A percentile compares a stretch with the other conserved stretches of the same genome.
Evolutionary conservation across 1,140 invertebrate genomes (phyloP).

Genomic region (Procambarus clarkii): DNA sequence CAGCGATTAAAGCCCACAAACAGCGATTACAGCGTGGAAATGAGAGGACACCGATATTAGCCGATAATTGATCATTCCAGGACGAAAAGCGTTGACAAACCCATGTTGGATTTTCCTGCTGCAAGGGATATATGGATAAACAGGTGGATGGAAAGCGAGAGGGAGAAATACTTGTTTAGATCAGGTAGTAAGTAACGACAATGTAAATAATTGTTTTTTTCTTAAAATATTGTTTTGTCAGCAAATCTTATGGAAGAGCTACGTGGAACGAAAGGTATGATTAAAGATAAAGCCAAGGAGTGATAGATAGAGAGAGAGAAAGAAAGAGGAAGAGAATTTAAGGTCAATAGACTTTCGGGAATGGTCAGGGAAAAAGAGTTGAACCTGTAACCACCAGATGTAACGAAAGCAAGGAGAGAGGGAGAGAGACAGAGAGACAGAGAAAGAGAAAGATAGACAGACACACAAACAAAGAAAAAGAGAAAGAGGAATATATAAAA

Average conservation of each 20-base stretch:
- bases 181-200: no score
- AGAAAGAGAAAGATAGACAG: not conserved
- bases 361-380: not conserved
- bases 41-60: not conserved
- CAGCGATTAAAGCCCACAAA: not conserved
- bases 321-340: not conserved
- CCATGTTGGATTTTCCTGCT: no score
- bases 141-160: no score
- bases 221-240: no score
- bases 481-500: not conserved
- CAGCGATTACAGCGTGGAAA: not conserved
- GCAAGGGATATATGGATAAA: no score
- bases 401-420: not conserved
- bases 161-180: no score
- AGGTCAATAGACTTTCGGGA: not conserved
- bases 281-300: not conserved
- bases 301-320: not conserved
- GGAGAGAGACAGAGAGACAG: not conserved
- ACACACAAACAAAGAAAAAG: no score
- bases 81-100: no score
- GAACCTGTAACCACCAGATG: not conserved
- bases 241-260: no score
- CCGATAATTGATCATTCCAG: not conserved
- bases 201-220: no score
- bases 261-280: not conserved